phyloP scores from a whole-genome alignment of 2,888 invertebrate genomes.

The Notocelia uddmanniana region DNA sequence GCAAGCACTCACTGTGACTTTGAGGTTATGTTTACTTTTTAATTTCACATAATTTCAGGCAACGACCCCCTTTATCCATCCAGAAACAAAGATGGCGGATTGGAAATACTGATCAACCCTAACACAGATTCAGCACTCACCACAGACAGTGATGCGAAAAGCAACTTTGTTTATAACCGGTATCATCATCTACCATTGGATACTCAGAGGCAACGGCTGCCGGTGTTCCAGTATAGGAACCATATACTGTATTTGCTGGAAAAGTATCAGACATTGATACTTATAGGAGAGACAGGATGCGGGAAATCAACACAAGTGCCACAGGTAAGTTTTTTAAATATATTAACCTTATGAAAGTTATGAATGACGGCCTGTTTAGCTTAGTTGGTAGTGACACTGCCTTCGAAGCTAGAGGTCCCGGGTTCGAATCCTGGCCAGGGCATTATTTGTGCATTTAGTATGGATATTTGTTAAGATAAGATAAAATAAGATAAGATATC shows the following conservation, averaged over 20 bases:
- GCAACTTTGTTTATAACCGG: constrained; percentile 93
- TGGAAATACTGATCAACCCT: constrained; percentile 75
- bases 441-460: no score
- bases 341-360: no score
- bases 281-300: constrained; percentile 97
- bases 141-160: constrained; percentile 86
- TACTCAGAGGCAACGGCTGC: constrained; percentile 93
- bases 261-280: constrained; percentile 94
- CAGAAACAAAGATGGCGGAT: constrained; percentile 72
- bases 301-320: constrained; percentile 98
- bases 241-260: constrained; percentile 95
- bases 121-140: constrained; percentile 73
- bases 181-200: constrained; percentile 93
- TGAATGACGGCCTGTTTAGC: no score
- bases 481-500: no score
- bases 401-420: no score
- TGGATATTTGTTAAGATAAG: no score
- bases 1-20: background rate
- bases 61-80: constrained; percentile 69
- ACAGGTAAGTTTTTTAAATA: constrained; percentile 87
- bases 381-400: no score
- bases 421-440: no score
- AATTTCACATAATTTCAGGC: constrained; percentile 54
- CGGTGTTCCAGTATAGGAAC: constrained; percentile 93
- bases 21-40: constrained; percentile 40